A percentile compares a stretch with the other conserved stretches of the same genome.
Evolutionary conservation across 2,113 vertebrate genomes (phyloP).

Genomic region (Plectropomus leopardus): DNA sequence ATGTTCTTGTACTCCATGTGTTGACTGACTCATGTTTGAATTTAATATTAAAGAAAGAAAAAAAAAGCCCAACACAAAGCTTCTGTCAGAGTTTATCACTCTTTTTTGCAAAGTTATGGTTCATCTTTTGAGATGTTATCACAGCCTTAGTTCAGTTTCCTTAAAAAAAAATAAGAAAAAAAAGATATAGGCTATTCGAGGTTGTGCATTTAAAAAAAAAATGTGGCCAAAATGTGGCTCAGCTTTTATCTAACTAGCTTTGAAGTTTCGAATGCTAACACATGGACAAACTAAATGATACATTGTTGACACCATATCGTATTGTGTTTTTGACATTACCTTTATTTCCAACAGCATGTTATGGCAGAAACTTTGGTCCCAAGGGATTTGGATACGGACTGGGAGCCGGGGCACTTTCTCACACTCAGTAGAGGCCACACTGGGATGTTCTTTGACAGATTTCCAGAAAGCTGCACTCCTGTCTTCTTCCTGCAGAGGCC

Average conservation of each 20-base stretch:
- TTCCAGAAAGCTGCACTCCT: conserved; percentile 21
- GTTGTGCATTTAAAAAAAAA: too few relatives aligned
- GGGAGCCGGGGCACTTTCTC: conserved; percentile 91
- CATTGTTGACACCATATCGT: rapidly evolving
- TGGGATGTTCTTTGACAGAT: not conserved
- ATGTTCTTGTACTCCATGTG: too few relatives aligned
- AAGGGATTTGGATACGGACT: conserved; percentile 96
- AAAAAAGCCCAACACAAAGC: not conserved
- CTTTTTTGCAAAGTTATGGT: not conserved
- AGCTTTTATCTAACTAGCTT: not conserved
- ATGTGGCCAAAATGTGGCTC: not conserved
- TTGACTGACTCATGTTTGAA: not conserved
- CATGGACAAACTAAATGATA: too few relatives aligned
- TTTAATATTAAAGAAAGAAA: not conserved
- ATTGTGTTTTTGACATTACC: not conserved
- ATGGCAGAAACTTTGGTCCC: conserved; percentile 95
- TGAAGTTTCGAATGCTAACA: too few relatives aligned
- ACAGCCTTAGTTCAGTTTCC: too few relatives aligned
- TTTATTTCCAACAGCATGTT: conserved; percentile 87
- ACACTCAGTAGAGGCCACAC: conserved; percentile 86
- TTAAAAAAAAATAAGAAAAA: too few relatives aligned
- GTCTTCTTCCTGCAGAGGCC: conserved; percentile 34
- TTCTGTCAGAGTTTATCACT: not conserved
- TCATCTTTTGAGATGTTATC: not conserved
- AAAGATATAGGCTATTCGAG: too few relatives aligned